Evolutionary conservation across 2,888 invertebrate genomes (phyloP), one percentile per base, ranked within the genome.

Genomic region (Heliconius charithonia): DNA sequence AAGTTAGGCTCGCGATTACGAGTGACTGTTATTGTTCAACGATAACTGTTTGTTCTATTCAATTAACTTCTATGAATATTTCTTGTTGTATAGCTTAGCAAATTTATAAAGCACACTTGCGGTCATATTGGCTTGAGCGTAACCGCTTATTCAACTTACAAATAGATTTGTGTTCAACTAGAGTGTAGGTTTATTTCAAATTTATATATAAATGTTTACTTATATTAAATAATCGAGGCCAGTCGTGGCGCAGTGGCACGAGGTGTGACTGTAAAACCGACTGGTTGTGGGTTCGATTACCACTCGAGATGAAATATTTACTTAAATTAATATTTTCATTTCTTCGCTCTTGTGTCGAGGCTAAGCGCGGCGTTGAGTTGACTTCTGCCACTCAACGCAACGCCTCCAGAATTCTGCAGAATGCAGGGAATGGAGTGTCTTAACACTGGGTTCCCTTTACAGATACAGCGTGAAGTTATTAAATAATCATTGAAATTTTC

Each of bases 1-100:
- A 89, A 87, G 85, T 83, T 85, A 84, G 82, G 78, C 82, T 83
- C 79, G 83, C 84, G 83, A 87, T 87, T 86, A 86, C 85, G 82
- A 80, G 81, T 79, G 75, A 81, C 84, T 82, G 86, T 87, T 80
- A 83, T 81, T 83, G 77, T 81, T 82, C 83, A 74, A 84, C 84
- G 84, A 86, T 85, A 84, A 83, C 75, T 78, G 77, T 81, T 81
- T 82, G 41, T 81, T 83, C 84, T 82, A 73, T 81, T 81, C 77
- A 69, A 75, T 56, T 75, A 75, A 69, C 45, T 74, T 22, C n/a
- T 63, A 74, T 25, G 63, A 78, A 75, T 75, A 67, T 63, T 72
- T 59, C 56, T 59, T 59, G 32, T 51, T 27, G 19, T 22, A 71
- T 29, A 56, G 56, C 56, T n/a, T 32, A 13, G 29, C 56, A 12